Base-by-base conservation (phyloP, 2,888 invertebrate genomes). In the Brachynemurus nebulosus region DNA sequence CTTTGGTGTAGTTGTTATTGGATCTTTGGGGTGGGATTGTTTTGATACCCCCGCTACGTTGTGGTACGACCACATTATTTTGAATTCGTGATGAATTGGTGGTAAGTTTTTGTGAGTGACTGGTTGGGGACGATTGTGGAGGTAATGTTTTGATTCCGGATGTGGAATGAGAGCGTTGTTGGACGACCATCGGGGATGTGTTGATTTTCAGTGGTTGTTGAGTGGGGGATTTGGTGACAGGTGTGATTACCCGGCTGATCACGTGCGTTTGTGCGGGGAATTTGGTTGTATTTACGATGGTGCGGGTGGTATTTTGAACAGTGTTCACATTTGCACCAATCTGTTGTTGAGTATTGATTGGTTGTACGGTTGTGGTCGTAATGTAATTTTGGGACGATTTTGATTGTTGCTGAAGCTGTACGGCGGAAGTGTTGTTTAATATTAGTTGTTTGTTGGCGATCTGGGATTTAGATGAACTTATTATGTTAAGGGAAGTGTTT, bases 21-120 rank as follows among this genome's bases (percentile, higher is more conserved):
- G 60, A 53, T 30, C 60, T 50, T 47, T 65, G 65, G 1, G 65
- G 63, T 9, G 65, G 63, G 47, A 65, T 62, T 2, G 65, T 65
- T 40, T 62, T 52, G 39, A 65, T 49, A 12, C 64, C 64, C 3
- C 58, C 52, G 16, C 61, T 59, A 2, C 59, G 60, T 45, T 44
- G 44, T 38, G 37, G 44, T 11, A 44, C 38, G n/a, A 44, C 38
- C 16, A 44, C 27, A 19, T 44, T 44, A 27, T 38, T 44, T 16
- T 19, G 20, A 14, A 44, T 44, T n/a, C 44, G 30, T 9, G 23
- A 12, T 7, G 34, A 9, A 23, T 18, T 27, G 11, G 25, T 21
- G 14, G 9, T 12, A 6, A 14, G 6, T 12, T 42, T 42, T 11
- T 42, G 34, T 4, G 16, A 20, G 8, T 18, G 18, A 11, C 18